Evolutionary conservation across 2,113 vertebrate genomes (phyloP).

Genomic region (Eidolon helvum): DNA sequence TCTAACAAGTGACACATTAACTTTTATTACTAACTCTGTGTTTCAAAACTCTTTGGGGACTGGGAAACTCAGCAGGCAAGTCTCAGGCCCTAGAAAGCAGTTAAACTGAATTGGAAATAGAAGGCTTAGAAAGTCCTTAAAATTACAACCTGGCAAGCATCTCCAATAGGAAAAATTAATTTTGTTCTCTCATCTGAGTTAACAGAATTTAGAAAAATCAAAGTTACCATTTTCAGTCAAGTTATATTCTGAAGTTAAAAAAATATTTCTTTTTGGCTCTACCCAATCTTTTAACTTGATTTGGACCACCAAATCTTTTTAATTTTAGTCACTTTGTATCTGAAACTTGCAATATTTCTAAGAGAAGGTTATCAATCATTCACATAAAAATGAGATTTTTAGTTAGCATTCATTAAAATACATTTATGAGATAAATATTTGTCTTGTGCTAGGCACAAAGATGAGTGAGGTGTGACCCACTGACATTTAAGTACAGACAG

Average conservation of each 20-base stretch:
- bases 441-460: not conserved
- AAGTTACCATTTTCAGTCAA: not conserved
- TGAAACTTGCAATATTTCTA: not conserved
- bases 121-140: slow-evolving; percentile 43
- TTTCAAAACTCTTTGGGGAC: slow-evolving; percentile 37
- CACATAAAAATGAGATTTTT: slow-evolving; percentile 10
- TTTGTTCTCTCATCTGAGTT: slow-evolving; percentile 25
- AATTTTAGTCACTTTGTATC: not conserved
- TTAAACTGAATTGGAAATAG: slow-evolving; percentile 56
- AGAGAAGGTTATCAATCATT: not conserved
- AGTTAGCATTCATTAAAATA: not conserved
- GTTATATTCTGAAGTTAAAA: not conserved
- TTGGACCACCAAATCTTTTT: not conserved
- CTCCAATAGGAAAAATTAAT: slow-evolving; percentile 26
- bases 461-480: not conserved
- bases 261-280: not conserved
- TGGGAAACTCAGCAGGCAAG: slow-evolving; percentile 37
- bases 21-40: slow-evolving; percentile 56
- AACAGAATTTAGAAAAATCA: not conserved
- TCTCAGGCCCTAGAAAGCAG: slow-evolving; percentile 56
- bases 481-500: not conserved
- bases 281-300: not conserved
- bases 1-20: slow-evolving; percentile 46
- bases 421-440: not conserved
- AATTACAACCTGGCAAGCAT: slow-evolving; percentile 14